Evolutionary conservation across 92 coral and sea anemone species (phyloP).

Genomic region (Virgularia gustaviana): DNA sequence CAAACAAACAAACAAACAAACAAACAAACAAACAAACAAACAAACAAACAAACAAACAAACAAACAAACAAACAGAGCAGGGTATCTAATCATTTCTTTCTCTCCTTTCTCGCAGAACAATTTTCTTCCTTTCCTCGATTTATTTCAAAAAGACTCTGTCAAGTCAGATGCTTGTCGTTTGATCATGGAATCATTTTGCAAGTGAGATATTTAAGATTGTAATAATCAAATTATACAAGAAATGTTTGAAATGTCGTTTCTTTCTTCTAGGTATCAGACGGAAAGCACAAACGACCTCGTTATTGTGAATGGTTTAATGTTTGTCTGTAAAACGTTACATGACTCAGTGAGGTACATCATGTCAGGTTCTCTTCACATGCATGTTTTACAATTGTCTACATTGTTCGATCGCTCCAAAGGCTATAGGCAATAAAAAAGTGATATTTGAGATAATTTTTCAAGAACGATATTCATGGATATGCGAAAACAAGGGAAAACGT

Average conservation of each 20-base stretch:
- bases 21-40: too few species aligned
- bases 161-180: slow-evolving; percentile 86
- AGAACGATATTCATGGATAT: too few species aligned
- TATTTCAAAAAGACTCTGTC: slow-evolving; percentile 93
- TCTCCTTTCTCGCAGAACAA: slow-evolving; percentile 65
- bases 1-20: too few species aligned
- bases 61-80: too few species aligned
- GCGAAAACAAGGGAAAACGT: too few species aligned
- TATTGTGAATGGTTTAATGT: slow-evolving; percentile 86
- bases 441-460: too few species aligned
- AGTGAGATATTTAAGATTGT: slow-evolving; percentile 42
- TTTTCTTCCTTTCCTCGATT: slow-evolving; percentile 91
- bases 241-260: not conserved
- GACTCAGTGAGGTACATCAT: slow-evolving; percentile 89
- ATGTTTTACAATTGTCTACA: not conserved
- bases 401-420: too few species aligned
- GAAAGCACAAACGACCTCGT: slow-evolving; percentile 86
- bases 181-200: slow-evolving; percentile 87
- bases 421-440: too few species aligned
- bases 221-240: not conserved
- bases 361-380: not conserved
- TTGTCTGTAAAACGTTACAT: slow-evolving; percentile 89
- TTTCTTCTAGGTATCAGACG: slow-evolving; percentile 65
- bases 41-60: too few species aligned
- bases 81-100: not conserved